A percentile compares a stretch with the other conserved stretches of the same genome.
These are phyloP conservation scores for Drosophila pectinifera DNA, from an alignment of 1,140 invertebrate genomes.

Conservation along the genomic window DNA sequence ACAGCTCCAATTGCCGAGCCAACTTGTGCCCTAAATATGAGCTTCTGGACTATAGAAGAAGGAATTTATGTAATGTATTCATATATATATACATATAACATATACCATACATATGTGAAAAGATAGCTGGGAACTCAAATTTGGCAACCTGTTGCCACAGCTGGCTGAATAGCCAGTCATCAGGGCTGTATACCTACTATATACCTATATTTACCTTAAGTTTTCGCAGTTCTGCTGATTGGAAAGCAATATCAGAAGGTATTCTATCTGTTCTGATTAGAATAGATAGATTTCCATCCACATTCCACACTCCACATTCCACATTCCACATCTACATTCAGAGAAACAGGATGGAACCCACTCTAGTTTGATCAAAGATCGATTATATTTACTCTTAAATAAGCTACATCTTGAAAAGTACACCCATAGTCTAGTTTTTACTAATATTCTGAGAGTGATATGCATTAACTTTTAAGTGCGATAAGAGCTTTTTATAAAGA, in stretches of 20 bases:
- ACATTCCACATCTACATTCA: too few species aligned
- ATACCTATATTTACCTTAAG: neutral
- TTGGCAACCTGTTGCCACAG: conserved; percentile 1
- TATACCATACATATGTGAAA: too few species aligned
- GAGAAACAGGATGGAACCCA: too few species aligned
- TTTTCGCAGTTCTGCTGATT: neutral
- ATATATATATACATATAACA: too few species aligned
- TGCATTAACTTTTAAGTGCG: neutral
- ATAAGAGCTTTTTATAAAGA: neutral
- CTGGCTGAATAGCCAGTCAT: neutral
- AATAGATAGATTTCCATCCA: too few species aligned
- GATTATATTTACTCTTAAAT: too few species aligned
- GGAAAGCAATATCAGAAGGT: neutral
- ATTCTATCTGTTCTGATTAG: neutral
- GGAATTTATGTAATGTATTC: neutral
- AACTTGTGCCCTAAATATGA: neutral
- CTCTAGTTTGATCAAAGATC: too few species aligned
- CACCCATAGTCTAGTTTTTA: too few species aligned
- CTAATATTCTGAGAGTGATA: neutral
- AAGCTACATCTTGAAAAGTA: too few species aligned
- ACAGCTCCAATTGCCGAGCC: neutral
- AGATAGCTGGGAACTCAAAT: neutral
- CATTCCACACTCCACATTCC: too few species aligned
- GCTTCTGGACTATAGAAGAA: too few species aligned
- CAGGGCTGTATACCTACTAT: neutral